Evolutionary conservation across 2,797 vertebrate species (phyloP), one percentile per base, ranked within the genome.

Genomic region (Syncerus caffer): DNA sequence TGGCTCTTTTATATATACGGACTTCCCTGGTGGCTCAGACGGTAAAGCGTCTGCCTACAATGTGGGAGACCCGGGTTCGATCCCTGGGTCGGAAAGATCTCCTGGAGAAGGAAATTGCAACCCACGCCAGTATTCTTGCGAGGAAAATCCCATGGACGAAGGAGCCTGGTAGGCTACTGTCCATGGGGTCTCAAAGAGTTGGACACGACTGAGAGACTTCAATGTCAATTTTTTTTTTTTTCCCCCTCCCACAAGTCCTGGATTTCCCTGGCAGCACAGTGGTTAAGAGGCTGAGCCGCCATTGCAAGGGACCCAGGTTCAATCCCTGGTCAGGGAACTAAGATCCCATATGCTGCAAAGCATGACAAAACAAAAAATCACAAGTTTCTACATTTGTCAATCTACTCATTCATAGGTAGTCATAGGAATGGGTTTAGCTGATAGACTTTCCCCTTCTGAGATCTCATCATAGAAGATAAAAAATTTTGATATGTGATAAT

Each of bases 381-480:
- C 4, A 21, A 45, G 4, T 67, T 23, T 21, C 25, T 31, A 51
- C 12, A 15, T 80, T 55, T 91, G 19, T 45, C 74, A 57, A 57
- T 85, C 50, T 85, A 87, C 19, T 82, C 80, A 31, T 29, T 86
- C n/a, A 82, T 53, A 80, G 42, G 27, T 71, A 88, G 16, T 94
- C 60, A 83, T 11, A 71, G 38, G 58, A 93, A 86, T 87, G 6
- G 53, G 4, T 87, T 91, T 55, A 79, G 31, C 27, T 64, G 27
- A 13, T 71, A 64, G 51, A 60, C 50, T 80, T 64, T 84, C 82
- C 29, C 64, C 7, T 25, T 57, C 23, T 86, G 7, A 94, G 38
- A 38, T 60, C 5, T 86, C 85, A 89, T 64, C 42, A 76, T 90
- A 60, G 60, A 85, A 93, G 34, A 50, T 6, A 95, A 57, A 94